A percentile compares a stretch with the other conserved stretches of the same genome.
These are phyloP conservation scores for Strigamia maritima DNA, from an alignment of 2,888 invertebrate genomes.

Conservation along the genomic window DNA sequence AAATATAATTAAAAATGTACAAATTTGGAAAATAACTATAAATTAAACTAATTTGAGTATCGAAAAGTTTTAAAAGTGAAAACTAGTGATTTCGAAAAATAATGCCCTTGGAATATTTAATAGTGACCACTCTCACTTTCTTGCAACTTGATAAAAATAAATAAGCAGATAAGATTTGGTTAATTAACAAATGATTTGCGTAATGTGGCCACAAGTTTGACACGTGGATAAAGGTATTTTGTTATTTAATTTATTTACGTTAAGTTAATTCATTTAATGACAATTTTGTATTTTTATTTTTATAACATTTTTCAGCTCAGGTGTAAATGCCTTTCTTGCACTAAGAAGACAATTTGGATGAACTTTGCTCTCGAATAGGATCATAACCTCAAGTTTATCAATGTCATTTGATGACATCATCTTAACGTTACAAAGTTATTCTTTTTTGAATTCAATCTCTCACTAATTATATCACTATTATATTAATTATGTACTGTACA, in stretches of 20 bases:
- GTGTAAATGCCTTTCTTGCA: not conserved
- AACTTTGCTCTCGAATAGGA: not conserved
- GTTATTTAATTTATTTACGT: not conserved
- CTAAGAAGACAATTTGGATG: not conserved
- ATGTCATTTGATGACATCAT: constrained; percentile 5
- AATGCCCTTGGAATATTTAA: constrained; percentile 10
- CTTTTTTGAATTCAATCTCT: not conserved
- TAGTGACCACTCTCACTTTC: constrained; percentile 24
- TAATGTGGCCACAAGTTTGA: not conserved
- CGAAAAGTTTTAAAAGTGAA: not conserved
- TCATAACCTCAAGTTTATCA: constrained; percentile 12
- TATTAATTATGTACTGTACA: no score
- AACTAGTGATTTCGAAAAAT: not conserved
- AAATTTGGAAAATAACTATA: no score
- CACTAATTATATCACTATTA: not conserved
- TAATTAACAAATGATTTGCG: constrained; percentile 8
- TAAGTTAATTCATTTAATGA: not conserved
- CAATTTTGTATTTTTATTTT: not conserved
- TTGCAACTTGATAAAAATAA: not conserved
- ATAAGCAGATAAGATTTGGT: not conserved
- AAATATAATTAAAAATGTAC: no score
- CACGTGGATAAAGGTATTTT: not conserved
- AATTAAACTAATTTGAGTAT: no score
- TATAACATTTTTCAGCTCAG: not conserved
- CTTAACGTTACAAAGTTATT: not conserved